A percentile compares a stretch with the other conserved stretches of the same genome.
phyloP scores from a whole-genome alignment of 2,797 vertebrate species.

The Pelochelys cantorii region DNA sequence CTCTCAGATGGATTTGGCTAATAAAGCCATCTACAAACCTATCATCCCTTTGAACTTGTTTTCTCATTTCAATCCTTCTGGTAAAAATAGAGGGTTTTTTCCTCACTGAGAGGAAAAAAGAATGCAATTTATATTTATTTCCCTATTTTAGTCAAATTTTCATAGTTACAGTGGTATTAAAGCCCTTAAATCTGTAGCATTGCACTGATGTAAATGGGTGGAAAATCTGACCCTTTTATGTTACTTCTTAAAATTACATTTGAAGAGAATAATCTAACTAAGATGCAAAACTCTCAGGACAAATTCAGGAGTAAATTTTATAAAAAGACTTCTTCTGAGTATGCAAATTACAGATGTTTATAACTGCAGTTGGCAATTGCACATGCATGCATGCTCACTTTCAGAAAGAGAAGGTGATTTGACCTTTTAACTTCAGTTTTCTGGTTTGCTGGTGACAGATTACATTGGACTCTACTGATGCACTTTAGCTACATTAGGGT shows the following conservation, averaged over 20 bases:
- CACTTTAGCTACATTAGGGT: neutral
- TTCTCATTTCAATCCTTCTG: neutral
- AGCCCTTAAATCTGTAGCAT: neutral
- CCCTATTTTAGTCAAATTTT: neutral
- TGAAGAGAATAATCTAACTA: neutral
- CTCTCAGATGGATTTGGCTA: neutral
- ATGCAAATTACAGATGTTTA: neutral
- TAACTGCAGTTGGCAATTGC: neutral
- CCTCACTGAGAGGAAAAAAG: slow-evolving; percentile 12
- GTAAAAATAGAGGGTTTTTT: neutral
- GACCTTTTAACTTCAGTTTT: neutral
- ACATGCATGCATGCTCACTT: neutral
- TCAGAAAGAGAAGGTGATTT: neutral
- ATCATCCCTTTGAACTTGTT: neutral
- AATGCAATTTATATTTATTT: slow-evolving; percentile 15
- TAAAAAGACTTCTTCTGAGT: neutral
- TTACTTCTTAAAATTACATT: neutral
- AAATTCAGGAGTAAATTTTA: neutral
- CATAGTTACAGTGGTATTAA: neutral
- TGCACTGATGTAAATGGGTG: neutral
- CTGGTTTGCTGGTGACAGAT: neutral
- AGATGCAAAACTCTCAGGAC: neutral
- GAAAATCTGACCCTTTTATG: neutral
- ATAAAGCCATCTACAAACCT: neutral
- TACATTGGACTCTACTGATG: neutral